Percentiles rank a stretch among this genome's conserved stretches.
Evolutionary conservation across 2,888 invertebrate genomes (phyloP).

Genomic region (Folsomia candida): DNA sequence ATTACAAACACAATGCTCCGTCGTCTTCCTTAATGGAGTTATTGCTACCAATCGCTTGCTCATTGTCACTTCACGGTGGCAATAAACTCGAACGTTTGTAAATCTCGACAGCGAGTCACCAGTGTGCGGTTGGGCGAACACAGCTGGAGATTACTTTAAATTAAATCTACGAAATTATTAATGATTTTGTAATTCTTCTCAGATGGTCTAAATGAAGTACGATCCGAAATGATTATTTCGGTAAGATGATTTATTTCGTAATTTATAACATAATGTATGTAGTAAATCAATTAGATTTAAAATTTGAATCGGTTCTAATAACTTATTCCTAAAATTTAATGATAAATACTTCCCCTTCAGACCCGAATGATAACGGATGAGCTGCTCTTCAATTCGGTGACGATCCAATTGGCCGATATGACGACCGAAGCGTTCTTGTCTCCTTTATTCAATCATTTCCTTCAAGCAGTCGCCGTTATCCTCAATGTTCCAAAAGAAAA

Average conservation of each 20-base stretch:
- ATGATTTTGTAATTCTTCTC: constrained; percentile 45
- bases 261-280: too few relatives aligned
- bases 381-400: constrained; percentile 91
- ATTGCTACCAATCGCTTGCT: neutral
- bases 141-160: neutral
- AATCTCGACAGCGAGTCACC: neutral
- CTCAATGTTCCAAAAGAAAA: constrained; percentile 89
- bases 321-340: too few relatives aligned
- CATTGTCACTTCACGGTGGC: neutral
- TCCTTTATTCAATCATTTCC: constrained; percentile 79
- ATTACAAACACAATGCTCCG: neutral
- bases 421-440: constrained; percentile 88
- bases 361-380: constrained; percentile 89
- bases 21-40: neutral
- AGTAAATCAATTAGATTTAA: too few relatives aligned
- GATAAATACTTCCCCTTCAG: constrained; percentile 79
- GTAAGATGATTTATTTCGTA: too few relatives aligned
- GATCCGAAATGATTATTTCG: constrained; percentile 67
- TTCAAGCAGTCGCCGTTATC: constrained; percentile 87
- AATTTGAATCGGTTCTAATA: too few relatives aligned
- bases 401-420: constrained; percentile 88
- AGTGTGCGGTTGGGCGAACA: neutral
- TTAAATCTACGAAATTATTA: constrained; percentile 13
- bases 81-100: constrained; percentile 4
- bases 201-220: constrained; percentile 92